Evolutionary conservation across 2,888 invertebrate species (phyloP).

Genomic region (Cheilosia urbana): DNA sequence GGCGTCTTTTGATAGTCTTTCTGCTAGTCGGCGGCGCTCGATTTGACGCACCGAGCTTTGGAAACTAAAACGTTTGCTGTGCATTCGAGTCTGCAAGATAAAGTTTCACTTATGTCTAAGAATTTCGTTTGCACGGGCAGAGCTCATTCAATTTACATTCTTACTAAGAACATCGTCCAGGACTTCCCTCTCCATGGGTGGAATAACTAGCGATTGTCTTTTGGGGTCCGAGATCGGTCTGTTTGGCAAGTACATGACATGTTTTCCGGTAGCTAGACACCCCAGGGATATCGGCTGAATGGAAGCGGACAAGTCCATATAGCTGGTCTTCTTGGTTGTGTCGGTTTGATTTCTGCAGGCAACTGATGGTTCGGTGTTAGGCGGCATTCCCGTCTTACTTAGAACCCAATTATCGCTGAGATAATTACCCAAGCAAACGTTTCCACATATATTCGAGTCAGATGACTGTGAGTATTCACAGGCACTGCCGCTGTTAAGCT

Average conservation of each 20-base stretch:
- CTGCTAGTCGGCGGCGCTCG: constrained; percentile 89
- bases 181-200: constrained; percentile 9
- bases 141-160: constrained; percentile 75
- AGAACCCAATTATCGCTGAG: constrained; percentile 90
- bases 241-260: constrained; percentile 90
- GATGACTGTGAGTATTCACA: constrained; percentile 41
- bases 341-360: constrained; percentile 78
- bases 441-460: constrained; percentile 72
- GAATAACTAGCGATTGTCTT: constrained; percentile 5
- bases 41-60: constrained; percentile 93
- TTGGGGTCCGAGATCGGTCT: constrained; percentile 30
- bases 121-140: background rate
- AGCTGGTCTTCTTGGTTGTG: constrained; percentile 70
- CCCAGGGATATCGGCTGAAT: constrained; percentile 83
- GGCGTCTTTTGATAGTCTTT: constrained; percentile 90
- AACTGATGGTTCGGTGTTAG: constrained; percentile 68
- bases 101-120: background rate
- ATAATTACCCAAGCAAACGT: constrained; percentile 68
- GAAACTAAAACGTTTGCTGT: constrained; percentile 89
- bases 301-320: constrained; percentile 76
- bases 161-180: constrained; percentile 76
- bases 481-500: constrained; percentile 78
- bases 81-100: constrained; percentile 14
- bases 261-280: constrained; percentile 87
- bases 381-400: constrained; percentile 86